Conservation (phyloP, 1,140 invertebrate species). For the Pteromalus puparum region DNA sequence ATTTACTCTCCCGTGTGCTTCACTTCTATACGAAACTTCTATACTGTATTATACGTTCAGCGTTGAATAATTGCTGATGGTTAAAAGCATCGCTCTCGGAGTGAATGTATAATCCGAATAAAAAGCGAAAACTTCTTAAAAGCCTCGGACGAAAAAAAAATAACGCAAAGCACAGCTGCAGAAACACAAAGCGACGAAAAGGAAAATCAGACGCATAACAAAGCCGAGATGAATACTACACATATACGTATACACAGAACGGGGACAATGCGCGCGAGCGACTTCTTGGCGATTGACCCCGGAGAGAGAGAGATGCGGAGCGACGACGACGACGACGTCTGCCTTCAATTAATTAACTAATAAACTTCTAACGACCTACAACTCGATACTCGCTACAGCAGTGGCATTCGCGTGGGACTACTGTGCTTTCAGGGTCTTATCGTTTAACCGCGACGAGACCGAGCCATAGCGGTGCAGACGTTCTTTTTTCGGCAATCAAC, state of each 20-base stretch:
- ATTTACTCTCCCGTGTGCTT: background rate
- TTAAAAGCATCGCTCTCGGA: background rate
- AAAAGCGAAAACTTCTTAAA: background rate
- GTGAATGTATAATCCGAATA: background rate
- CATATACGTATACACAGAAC: background rate
- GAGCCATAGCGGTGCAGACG: too few species aligned
- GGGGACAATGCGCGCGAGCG: background rate
- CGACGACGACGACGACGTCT: slow-evolving; percentile 37
- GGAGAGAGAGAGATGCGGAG: slow-evolving; percentile 53
- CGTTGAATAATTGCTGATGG: background rate
- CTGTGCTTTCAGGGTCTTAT: slow-evolving; percentile 47
- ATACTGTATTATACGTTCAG: background rate
- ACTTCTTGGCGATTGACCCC: slow-evolving; percentile 61
- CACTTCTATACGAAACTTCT: background rate
- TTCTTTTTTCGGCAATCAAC: too few species aligned
- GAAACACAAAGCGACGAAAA: background rate
- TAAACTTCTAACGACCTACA: slow-evolving; percentile 61
- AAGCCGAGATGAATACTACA: too few species aligned
- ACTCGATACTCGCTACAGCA: slow-evolving; percentile 35
- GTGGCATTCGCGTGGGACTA: background rate
- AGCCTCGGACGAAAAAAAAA: too few species aligned
- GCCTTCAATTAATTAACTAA: slow-evolving; percentile 67
- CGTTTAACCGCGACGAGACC: slow-evolving; percentile 17
- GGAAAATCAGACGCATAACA: too few species aligned
- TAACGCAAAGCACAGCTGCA: background rate